Conservation (phyloP, 1,140 invertebrate genomes). For the Bombus huntii region DNA sequence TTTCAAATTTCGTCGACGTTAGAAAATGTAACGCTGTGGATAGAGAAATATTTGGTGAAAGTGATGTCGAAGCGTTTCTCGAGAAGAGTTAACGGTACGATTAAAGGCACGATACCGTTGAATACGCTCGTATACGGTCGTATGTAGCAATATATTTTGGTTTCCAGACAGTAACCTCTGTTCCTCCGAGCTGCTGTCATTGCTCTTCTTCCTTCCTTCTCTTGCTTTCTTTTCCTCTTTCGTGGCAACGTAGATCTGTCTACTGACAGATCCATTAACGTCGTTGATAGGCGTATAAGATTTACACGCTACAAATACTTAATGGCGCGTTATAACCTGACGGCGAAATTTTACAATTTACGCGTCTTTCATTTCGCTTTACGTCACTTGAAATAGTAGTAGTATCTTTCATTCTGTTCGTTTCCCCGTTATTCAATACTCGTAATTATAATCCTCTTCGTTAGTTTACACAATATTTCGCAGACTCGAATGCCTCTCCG, state of each 20-base stretch:
- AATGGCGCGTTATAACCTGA: background rate
- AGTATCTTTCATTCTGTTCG: background rate
- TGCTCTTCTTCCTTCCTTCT: slow-evolving; percentile 1
- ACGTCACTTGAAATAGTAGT: no score
- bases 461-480: slow-evolving; percentile 20
- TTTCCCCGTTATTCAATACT: background rate
- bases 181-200: background rate
- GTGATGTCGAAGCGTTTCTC: background rate
- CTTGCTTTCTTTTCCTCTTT: background rate
- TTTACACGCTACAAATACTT: background rate
- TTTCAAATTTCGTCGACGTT: background rate
- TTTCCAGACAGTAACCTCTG: slow-evolving; percentile 27
- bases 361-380: background rate
- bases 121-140: background rate
- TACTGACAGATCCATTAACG: slow-evolving; percentile 35
- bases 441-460: background rate
- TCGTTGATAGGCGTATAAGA: background rate
- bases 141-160: slow-evolving; percentile 25
- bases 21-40: background rate
- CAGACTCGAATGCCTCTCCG: background rate
- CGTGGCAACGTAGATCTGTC: background rate
- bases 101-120: slow-evolving; percentile 23
- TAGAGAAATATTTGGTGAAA: slow-evolving; percentile 6
- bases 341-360: no score
- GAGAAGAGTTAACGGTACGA: background rate